Conservation (phyloP, 1,140 invertebrate genomes). For the Drosophila prosaltans region DNA sequence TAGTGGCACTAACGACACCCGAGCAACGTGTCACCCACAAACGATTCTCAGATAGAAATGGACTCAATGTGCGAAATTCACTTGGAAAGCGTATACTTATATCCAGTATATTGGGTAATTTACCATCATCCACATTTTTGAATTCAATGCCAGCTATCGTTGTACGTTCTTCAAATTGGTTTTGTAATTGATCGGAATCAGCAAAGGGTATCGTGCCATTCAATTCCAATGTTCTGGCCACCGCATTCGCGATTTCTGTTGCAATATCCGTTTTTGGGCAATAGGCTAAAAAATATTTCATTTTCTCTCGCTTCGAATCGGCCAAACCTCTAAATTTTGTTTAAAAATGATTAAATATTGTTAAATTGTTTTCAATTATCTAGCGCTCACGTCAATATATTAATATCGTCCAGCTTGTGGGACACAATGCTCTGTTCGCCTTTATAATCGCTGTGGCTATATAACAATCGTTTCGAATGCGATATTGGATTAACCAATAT, state of each 20-base stretch:
- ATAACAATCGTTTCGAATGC: slow-evolving; percentile 51
- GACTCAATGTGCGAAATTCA: slow-evolving; percentile 59
- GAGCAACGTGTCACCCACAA: slow-evolving; percentile 70
- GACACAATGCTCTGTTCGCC: slow-evolving; percentile 35
- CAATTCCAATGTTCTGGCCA: slow-evolving; percentile 43
- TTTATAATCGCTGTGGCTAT: slow-evolving; percentile 22
- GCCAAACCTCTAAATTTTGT: slow-evolving; percentile 18
- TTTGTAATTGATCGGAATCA: slow-evolving; percentile 8
- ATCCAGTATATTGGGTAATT: slow-evolving; percentile 31
- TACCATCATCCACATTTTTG: not conserved
- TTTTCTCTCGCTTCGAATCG: slow-evolving; percentile 61
- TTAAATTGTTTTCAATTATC: too few species aligned
- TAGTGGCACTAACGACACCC: slow-evolving; percentile 38
- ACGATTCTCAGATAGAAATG: slow-evolving; percentile 60
- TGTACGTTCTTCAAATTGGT: slow-evolving; percentile 64
- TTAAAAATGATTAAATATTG: too few species aligned
- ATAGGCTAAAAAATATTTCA: slow-evolving; percentile 48
- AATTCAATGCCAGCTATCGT: slow-evolving; percentile 57
- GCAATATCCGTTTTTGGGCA: slow-evolving; percentile 34
- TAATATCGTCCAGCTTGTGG: slow-evolving; percentile 47
- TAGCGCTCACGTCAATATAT: slow-evolving; percentile 56
- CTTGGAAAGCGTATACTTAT: slow-evolving; percentile 64
- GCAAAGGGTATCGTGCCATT: slow-evolving; percentile 32
- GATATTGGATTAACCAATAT: slow-evolving; percentile 59
- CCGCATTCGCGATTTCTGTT: slow-evolving; percentile 12